These are phyloP conservation scores for Mesorhabditis spiculigera DNA, from an alignment of 2,888 invertebrate species.

Conservation along the genomic window DNA sequence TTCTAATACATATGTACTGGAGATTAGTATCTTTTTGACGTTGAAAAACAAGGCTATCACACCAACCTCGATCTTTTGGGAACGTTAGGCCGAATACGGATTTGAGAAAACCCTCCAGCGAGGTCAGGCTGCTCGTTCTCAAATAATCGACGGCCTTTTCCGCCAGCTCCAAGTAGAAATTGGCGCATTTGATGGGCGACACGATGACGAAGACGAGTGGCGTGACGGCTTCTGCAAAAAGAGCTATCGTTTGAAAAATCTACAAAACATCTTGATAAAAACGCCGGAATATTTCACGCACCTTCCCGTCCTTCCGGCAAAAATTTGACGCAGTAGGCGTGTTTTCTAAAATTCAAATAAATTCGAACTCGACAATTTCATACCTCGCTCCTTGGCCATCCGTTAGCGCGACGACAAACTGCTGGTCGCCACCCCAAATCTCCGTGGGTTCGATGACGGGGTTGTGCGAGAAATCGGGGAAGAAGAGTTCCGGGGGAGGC, in stretches of 20 bases:
- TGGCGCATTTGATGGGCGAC: not conserved
- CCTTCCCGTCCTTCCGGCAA: not conserved
- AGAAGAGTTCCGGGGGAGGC: not conserved
- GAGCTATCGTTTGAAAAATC: no score
- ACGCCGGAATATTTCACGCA: not conserved
- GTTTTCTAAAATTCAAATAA: not conserved
- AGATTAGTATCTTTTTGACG: not conserved
- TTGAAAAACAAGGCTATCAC: not conserved
- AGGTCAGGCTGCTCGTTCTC: not conserved
- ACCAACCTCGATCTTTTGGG: not conserved
- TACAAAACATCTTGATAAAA: not conserved
- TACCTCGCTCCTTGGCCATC: not conserved
- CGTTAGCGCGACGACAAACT: slow-evolving; percentile 4
- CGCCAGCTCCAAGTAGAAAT: slow-evolving; percentile 4
- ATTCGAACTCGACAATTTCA: not conserved
- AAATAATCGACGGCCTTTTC: not conserved
- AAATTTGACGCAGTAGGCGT: slow-evolving; percentile 6
- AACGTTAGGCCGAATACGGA: not conserved
- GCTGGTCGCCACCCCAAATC: not conserved
- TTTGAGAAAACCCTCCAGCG: not conserved
- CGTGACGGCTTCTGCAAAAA: slow-evolving; percentile 1
- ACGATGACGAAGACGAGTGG: not conserved
- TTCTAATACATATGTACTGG: not conserved
- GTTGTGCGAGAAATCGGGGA: not conserved
- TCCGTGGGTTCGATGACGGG: not conserved